Conservation (phyloP, 2,888 invertebrate genomes). For the Patella depressa region DNA sequence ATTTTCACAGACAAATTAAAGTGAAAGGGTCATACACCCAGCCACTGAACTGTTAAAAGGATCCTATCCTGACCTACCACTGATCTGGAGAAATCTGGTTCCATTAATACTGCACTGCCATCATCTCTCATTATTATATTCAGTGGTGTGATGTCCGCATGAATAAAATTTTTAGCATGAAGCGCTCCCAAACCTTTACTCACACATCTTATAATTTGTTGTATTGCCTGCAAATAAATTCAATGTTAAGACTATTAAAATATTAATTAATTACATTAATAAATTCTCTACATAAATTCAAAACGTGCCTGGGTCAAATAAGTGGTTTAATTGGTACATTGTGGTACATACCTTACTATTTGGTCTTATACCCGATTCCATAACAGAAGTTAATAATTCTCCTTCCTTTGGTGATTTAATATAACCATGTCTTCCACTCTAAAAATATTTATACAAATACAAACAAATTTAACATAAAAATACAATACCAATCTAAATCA, state of each 20-base stretch:
- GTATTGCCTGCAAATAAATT: constrained; percentile 36
- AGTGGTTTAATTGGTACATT: background rate
- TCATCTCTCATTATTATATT: constrained; percentile 48
- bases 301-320: background rate
- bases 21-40: too few relatives aligned
- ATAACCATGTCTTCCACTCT: constrained; percentile 57
- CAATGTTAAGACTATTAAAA: background rate
- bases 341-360: constrained; percentile 32
- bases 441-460: constrained; percentile 13
- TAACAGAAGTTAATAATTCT: constrained; percentile 38
- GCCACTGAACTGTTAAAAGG: too few relatives aligned
- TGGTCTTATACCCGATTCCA: constrained; percentile 34
- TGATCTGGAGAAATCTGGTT: constrained; percentile 56
- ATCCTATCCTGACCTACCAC: constrained; percentile 41
- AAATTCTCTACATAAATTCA: background rate
- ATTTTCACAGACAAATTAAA: too few relatives aligned
- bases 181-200: constrained; percentile 43
- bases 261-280: background rate
- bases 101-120: constrained; percentile 42
- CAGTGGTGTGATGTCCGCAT: constrained; percentile 57
- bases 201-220: constrained; percentile 41
- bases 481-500: background rate
- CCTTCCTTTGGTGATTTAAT: constrained; percentile 43
- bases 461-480: background rate
- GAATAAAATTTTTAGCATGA: constrained; percentile 50